Base-by-base conservation (phyloP, 2,888 invertebrate genomes). In the Apamea sordens region DNA sequence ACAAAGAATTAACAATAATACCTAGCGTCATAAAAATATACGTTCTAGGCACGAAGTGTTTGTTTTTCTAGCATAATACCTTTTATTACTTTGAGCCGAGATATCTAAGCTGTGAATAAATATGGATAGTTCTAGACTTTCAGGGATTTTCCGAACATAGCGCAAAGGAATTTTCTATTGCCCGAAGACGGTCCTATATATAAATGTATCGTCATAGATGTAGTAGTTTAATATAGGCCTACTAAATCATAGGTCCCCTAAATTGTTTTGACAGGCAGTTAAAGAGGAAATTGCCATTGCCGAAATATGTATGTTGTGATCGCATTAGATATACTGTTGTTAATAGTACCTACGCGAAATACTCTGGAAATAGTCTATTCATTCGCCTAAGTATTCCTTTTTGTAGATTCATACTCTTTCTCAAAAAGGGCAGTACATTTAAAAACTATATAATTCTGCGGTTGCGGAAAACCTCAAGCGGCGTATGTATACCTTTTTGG, bases 21-120 rank as follows among this genome's bases (percentile, higher is more conserved):
- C 7, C n/a, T 5, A 61, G 32, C 41, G 41, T 61, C 28, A 67
- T 73, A 73, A 41, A 79, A 75, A 73, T 63, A 64, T 13, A 50
- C 67, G 53, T 69, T 75, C 70, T 56, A 41, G 21, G 32, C 32
- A 56, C n/a, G 41, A 36, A 73, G 24, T 67, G 13, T 82, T 67
- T 65, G 36, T 41, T 61, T 44, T 61, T 28, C n/a, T 53, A 67
- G n/a, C n/a, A 15, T 44, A 44, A 71, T 41, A 24, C 15, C 70
- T 67, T 78, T 86, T 73, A 84, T 86, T 61, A 70, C 56, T 68
- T 59, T 69, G 68, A 70, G 64, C 50, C 41, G 47, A 44, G 10
- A 41, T 75, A 67, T 47, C 44, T 83, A 73, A 83, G 70, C 67
- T 71, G 56, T 59, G 50, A 71, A 59, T 76, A 79, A 76, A 83